These are phyloP conservation scores for Pavo muticus DNA, from an alignment of 2,113 vertebrate species.

Conservation along the genomic window DNA sequence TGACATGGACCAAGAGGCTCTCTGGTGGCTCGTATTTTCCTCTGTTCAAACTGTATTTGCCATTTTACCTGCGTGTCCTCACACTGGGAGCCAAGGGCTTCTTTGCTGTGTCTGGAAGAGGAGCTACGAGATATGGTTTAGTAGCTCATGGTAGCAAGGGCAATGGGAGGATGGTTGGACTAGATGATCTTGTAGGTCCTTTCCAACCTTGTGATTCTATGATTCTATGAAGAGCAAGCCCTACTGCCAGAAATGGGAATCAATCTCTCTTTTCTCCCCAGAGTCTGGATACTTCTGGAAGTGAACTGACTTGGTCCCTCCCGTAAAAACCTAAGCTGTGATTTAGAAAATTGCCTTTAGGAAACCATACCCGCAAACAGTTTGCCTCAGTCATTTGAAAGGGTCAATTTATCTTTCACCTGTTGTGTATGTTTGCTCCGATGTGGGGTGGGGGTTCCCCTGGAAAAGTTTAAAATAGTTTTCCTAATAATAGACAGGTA, in stretches of 20 bases:
- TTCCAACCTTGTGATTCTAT: too few species aligned
- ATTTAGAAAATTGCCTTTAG: background rate
- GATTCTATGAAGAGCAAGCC: background rate
- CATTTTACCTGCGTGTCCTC: background rate
- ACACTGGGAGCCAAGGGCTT: background rate
- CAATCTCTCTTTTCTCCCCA: background rate
- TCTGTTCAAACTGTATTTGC: background rate
- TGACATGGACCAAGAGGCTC: background rate
- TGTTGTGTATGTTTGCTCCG: rapidly evolving
- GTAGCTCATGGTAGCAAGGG: too few species aligned
- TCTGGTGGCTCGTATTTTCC: background rate
- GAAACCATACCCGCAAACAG: background rate
- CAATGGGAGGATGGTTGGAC: too few species aligned
- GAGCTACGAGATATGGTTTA: too few species aligned
- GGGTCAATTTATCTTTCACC: background rate
- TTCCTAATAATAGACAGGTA: background rate
- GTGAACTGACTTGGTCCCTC: background rate
- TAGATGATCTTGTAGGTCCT: too few species aligned
- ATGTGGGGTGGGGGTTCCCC: background rate
- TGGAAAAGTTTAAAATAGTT: background rate
- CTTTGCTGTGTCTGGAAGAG: background rate
- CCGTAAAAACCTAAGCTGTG: background rate
- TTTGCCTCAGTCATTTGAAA: background rate
- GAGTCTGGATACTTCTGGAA: background rate
- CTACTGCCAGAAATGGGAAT: background rate